Base-by-base conservation (phyloP, 2,113 vertebrate genomes). In the Orthochromis malagaraziensis region DNA sequence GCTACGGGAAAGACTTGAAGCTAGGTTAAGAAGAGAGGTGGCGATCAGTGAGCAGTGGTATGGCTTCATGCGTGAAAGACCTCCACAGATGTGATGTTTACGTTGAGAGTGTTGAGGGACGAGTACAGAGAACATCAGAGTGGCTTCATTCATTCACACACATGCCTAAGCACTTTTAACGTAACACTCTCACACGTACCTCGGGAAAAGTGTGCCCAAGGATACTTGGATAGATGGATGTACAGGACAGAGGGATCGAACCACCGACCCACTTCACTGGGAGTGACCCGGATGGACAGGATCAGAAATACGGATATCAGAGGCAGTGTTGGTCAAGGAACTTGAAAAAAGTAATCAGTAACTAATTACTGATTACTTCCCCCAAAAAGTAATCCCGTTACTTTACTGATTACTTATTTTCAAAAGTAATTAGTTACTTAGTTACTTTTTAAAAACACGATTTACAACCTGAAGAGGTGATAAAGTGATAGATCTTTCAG, bases 391-490 rank as follows among this genome's bases (percentile, higher is more conserved):
- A 24, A 55, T 55, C 6, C 21, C 0, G 4, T 55, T 55, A 24
- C 11, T 55, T 55, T 55, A 55, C 11, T 55, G 21, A 55, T 55
- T 13, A 24, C 21, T 24, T 55, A 55, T 55, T 55, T 55, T 55
- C 21, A 55, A 13, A 24, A 3, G 21, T 55, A 3, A 24, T 55
- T 24, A 7, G 0, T 55, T 55, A 53, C 49, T 53, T 53, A 51
- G 3, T 49, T 11, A 53, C 51, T n/a, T 6, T 21, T 53, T 53
- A 6, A 21, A 4, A 54, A 21, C 9, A n/a, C 0, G 9, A 11
- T 54, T 1, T n/a, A 2, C 9, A 21, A 0, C 9, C 9, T 53
- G 51, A 53, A 4, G 0, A 53, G 51, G 19, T 53, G 0, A 53
- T 2, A 21, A 11, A n/a, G 49, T 0, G 5, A 53, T 53, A 53